A percentile compares a stretch with the other conserved stretches of the same genome.
Evolutionary conservation across 2,797 vertebrate genomes (phyloP).

Genomic region (Cyclura pinguis): DNA sequence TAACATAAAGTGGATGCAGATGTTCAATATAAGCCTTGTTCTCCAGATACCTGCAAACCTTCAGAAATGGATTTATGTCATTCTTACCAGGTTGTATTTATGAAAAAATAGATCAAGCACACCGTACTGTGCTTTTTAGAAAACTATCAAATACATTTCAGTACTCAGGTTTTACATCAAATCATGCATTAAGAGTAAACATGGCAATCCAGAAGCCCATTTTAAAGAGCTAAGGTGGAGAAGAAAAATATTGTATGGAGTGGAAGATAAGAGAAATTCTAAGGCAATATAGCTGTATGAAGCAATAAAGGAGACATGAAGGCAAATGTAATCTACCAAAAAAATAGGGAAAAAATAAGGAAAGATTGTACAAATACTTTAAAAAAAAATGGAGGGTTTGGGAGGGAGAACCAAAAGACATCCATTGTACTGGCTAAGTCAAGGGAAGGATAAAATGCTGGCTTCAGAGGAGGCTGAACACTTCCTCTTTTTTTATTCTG

Average conservation of each 20-base stretch:
- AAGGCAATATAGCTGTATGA: slow-evolving; percentile 55
- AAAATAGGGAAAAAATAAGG: slow-evolving; percentile 37
- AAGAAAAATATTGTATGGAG: slow-evolving; percentile 41
- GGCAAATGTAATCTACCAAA: slow-evolving; percentile 53
- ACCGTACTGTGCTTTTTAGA: slow-evolving; percentile 38
- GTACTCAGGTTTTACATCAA: slow-evolving; percentile 48
- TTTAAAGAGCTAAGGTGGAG: slow-evolving; percentile 45
- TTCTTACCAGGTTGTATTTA: slow-evolving; percentile 34
- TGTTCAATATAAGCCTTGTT: slow-evolving; percentile 38
- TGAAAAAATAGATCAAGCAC: slow-evolving; percentile 12
- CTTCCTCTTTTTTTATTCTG: slow-evolving; percentile 61
- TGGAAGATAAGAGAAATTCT: slow-evolving; percentile 52
- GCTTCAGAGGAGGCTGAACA: slow-evolving; percentile 45
- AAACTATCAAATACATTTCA: slow-evolving; percentile 44
- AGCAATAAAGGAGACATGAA: slow-evolving; percentile 54
- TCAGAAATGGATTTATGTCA: slow-evolving; percentile 39
- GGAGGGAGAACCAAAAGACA: slow-evolving; percentile 57
- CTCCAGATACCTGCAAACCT: slow-evolving; percentile 53
- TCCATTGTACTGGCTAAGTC: slow-evolving; percentile 48
- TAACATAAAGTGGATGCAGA: neutral
- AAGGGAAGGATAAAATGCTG: slow-evolving; percentile 58
- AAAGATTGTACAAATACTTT: slow-evolving; percentile 64
- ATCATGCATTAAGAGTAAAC: slow-evolving; percentile 53
- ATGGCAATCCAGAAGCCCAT: slow-evolving; percentile 50
- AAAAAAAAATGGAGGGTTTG: neutral